Conservation (phyloP, 2,888 invertebrate species). For the Clistopyga incitator region DNA sequence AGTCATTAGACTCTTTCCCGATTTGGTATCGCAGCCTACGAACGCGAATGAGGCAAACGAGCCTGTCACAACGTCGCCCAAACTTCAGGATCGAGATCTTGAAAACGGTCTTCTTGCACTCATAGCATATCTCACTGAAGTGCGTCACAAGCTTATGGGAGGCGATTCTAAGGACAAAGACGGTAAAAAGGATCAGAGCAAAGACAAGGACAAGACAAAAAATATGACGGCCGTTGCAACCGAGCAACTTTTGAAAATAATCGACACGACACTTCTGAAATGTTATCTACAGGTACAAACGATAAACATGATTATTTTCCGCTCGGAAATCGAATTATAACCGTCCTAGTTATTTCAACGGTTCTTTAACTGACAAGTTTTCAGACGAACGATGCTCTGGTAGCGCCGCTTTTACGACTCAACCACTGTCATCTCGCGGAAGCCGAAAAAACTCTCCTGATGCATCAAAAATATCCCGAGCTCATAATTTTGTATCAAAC, state of each 20-base stretch:
- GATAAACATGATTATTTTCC: conserved; percentile 15
- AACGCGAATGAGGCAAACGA: conserved; percentile 82
- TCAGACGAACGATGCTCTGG: conserved; percentile 97
- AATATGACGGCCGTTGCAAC: conserved; percentile 85
- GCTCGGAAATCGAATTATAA: conserved; percentile 32
- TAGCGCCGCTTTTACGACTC: conserved; percentile 94
- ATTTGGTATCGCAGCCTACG: conserved; percentile 89
- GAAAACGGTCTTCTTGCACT: conserved; percentile 95
- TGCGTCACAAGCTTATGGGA: conserved; percentile 86
- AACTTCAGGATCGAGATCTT: conserved; percentile 92
- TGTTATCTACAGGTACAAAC: conserved; percentile 94
- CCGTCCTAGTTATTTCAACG: conserved; percentile 15
- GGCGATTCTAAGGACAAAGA: conserved; percentile 81
- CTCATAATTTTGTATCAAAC: conserved; percentile 98
- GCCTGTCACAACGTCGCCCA: conserved; percentile 85
- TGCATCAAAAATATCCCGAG: conserved; percentile 95
- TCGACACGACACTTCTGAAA: conserved; percentile 98
- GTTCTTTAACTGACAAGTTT: conserved; percentile 71
- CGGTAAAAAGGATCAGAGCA: conserved; percentile 71
- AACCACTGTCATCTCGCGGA: conserved; percentile 98
- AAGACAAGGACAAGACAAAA: conserved; percentile 80
- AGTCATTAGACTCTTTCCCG: conserved; percentile 97
- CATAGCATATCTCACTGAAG: conserved; percentile 95
- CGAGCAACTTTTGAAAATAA: conserved; percentile 92
- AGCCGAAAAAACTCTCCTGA: conserved; percentile 94